These are phyloP conservation scores for Eulemur macaco DNA, from an alignment of 2,113 vertebrate genomes.

Conservation along the genomic window DNA sequence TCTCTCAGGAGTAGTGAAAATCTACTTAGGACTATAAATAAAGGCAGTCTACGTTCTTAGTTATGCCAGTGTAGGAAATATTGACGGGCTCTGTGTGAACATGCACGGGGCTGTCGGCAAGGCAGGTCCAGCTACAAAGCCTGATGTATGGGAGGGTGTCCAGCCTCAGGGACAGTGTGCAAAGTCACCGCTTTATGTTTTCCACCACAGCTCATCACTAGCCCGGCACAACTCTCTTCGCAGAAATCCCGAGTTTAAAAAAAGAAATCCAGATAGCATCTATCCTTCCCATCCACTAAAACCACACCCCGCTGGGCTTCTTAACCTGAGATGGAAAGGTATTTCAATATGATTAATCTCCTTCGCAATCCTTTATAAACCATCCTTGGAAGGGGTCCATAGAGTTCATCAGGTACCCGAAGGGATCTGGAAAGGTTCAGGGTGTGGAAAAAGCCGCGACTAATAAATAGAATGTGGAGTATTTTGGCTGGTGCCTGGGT, in stretches of 20 bases:
- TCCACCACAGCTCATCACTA: not conserved
- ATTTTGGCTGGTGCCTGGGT: not conserved
- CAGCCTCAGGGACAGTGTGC: not conserved
- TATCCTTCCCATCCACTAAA: not conserved
- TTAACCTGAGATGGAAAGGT: not conserved
- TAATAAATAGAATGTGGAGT: not conserved
- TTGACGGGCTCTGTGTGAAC: not conserved
- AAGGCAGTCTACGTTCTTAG: not conserved
- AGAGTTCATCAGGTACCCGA: not conserved
- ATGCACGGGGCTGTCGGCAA: not conserved
- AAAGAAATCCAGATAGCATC: not conserved
- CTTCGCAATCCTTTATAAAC: not conserved
- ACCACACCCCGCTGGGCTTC: not conserved
- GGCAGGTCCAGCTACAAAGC: not conserved
- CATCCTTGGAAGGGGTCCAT: not conserved
- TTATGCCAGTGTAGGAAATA: not conserved
- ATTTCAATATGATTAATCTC: not conserved
- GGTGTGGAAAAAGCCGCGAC: not conserved
- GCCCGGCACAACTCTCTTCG: not conserved
- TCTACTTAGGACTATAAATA: constrained; percentile 51
- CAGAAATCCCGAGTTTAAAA: not conserved
- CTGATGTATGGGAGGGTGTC: no score
- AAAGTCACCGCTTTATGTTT: no score
- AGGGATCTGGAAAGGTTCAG: not conserved
- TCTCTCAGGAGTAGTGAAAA: constrained; percentile 61